A percentile compares a stretch with the other conserved stretches of the same genome.
phyloP scores from a whole-genome alignment of 2,113 vertebrate species.

The Oreotragus oreotragus region DNA sequence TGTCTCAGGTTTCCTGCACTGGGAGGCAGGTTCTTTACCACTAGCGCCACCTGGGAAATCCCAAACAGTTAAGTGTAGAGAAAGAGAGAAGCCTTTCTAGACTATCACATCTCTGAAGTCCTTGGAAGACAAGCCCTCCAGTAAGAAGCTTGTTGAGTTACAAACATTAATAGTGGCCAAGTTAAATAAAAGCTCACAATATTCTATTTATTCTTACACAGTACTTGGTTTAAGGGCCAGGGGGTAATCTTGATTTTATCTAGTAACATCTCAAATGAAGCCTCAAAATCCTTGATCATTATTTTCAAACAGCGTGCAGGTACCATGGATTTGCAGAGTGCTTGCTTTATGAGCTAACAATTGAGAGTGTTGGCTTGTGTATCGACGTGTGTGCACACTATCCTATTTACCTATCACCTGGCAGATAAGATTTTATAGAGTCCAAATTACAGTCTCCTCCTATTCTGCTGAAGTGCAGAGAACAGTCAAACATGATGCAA shows the following conservation, averaged over 20 bases:
- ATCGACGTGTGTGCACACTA: neutral
- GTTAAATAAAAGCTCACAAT: neutral
- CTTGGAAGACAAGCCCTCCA: neutral
- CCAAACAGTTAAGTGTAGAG: neutral
- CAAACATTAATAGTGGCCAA: neutral
- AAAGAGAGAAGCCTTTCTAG: neutral
- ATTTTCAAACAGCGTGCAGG: neutral
- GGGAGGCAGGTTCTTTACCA: neutral
- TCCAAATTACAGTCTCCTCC: constrained; percentile 66
- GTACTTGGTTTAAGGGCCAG: neutral
- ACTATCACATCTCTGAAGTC: neutral
- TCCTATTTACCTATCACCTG: constrained; percentile 53
- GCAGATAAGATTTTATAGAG: constrained; percentile 70
- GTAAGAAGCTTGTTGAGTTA: neutral
- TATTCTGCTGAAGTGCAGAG: constrained; percentile 55
- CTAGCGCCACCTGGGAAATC: neutral
- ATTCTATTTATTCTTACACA: neutral
- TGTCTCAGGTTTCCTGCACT: neutral
- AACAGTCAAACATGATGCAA: constrained; percentile 59
- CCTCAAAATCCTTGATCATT: neutral
- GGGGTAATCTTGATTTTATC: constrained; percentile 10
- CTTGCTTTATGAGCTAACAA: neutral
- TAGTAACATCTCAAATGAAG: neutral
- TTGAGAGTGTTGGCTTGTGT: neutral
- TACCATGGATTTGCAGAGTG: neutral